phyloP scores from a whole-genome alignment of 1,140 invertebrate species.

The Camponotus floridanus region DNA sequence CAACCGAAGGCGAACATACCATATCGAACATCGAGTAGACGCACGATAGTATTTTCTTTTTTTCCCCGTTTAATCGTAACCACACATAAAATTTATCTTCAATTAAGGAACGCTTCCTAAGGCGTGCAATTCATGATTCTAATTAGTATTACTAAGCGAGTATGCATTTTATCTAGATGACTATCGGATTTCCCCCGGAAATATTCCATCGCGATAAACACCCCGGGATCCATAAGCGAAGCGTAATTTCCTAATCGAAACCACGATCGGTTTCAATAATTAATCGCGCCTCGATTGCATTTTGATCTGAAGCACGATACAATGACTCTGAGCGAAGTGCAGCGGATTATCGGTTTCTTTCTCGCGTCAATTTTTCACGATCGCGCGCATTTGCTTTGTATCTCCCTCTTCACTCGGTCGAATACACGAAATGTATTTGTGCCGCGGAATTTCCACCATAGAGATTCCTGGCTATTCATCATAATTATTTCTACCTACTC shows the following conservation, averaged over 20 bases:
- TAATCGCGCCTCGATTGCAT: background rate
- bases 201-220: slow-evolving; percentile 18
- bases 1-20: background rate
- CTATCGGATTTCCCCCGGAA: slow-evolving; percentile 14
- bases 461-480: slow-evolving; percentile 68
- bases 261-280: background rate
- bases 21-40: slow-evolving; percentile 52
- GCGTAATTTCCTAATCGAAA: slow-evolving; percentile 27
- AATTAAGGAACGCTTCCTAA: slow-evolving; percentile 59
- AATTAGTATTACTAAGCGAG: slow-evolving; percentile 24
- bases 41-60: slow-evolving; percentile 42
- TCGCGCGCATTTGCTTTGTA: slow-evolving; percentile 8
- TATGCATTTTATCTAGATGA: slow-evolving; percentile 17
- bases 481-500: slow-evolving; percentile 63
- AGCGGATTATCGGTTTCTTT: slow-evolving; percentile 26
- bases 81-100: slow-evolving; percentile 60
- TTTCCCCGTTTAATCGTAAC: slow-evolving; percentile 51
- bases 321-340: background rate
- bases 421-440: slow-evolving; percentile 37
- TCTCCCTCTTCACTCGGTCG: slow-evolving; percentile 39
- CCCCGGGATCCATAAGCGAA: background rate
- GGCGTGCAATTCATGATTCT: slow-evolving; percentile 65
- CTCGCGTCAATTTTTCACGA: slow-evolving; percentile 19
- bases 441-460: background rate
- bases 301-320: background rate